Evolutionary conservation across 2,797 vertebrate genomes (phyloP).

Genomic region (Myripristis murdjan): DNA sequence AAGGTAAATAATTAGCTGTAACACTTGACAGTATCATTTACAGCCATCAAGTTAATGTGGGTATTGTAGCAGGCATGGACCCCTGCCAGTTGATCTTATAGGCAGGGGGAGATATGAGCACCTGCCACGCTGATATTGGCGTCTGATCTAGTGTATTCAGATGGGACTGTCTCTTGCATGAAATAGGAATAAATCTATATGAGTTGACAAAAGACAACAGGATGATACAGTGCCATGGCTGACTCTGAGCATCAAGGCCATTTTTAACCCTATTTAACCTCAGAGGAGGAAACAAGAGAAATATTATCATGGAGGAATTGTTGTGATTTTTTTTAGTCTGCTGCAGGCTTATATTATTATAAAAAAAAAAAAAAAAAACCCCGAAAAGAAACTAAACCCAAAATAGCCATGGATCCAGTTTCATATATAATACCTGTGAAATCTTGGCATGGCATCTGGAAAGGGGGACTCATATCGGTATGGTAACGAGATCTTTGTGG

Average conservation of each 20-base stretch:
- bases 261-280: conserved; percentile 15
- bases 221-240: background rate
- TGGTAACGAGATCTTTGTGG: conserved; percentile 63
- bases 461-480: conserved; percentile 36
- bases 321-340: background rate
- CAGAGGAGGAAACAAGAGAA: background rate
- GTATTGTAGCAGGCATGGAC: conserved; percentile 78
- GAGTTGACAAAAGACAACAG: conserved; percentile 2
- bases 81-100: conserved; percentile 66
- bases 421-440: conserved; percentile 45
- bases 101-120: conserved; percentile 66
- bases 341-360: background rate
- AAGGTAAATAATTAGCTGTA: conserved; percentile 81
- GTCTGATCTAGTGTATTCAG: conserved; percentile 67
- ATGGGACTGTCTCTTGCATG: conserved; percentile 34
- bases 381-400: background rate
- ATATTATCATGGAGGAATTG: background rate
- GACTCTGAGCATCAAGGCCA: background rate
- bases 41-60: conserved; percentile 75
- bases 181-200: conserved; percentile 15
- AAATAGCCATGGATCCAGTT: conserved; percentile 21
- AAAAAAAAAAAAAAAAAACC: no score
- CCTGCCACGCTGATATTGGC: conserved; percentile 66
- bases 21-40: conserved; percentile 76
- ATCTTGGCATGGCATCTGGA: conserved; percentile 52